These are phyloP conservation scores for Cyphomyrmex costatus DNA, from an alignment of 1,140 invertebrate species.

Conservation along the genomic window DNA sequence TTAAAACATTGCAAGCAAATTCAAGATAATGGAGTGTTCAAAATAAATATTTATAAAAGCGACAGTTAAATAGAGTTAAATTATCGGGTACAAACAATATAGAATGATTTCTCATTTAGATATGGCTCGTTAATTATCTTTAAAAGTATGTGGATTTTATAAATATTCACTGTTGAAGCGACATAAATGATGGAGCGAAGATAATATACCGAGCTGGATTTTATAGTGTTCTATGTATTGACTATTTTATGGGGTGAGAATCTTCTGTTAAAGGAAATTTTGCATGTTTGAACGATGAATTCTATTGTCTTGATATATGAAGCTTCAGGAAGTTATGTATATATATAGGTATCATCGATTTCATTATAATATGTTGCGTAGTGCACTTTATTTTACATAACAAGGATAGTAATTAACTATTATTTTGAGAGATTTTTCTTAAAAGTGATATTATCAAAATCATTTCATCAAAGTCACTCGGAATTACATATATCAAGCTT, in stretches of 20 bases:
- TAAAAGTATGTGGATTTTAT: background rate
- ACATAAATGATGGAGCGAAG: background rate
- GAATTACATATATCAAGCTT: background rate
- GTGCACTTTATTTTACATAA: background rate
- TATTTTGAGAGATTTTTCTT: constrained; percentile 6
- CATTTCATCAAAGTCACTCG: too few species aligned
- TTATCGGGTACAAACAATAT: background rate
- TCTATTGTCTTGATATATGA: constrained; percentile 23
- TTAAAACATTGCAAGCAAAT: background rate
- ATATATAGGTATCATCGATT: background rate
- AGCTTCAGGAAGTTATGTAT: background rate
- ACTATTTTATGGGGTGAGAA: constrained; percentile 12
- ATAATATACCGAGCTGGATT: background rate
- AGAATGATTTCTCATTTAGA: background rate
- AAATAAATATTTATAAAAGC: background rate
- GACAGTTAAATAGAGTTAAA: background rate
- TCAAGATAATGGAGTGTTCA: background rate
- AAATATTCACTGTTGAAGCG: background rate
- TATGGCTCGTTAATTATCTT: background rate
- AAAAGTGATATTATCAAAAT: background rate
- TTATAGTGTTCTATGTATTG: background rate
- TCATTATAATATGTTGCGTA: background rate
- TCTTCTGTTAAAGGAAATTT: constrained; percentile 9
- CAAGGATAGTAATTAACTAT: background rate
- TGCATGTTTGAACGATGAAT: constrained; percentile 21